These are phyloP conservation scores for Papilio demoleus DNA, from an alignment of 2,888 invertebrate genomes.

Conservation along the genomic window DNA sequence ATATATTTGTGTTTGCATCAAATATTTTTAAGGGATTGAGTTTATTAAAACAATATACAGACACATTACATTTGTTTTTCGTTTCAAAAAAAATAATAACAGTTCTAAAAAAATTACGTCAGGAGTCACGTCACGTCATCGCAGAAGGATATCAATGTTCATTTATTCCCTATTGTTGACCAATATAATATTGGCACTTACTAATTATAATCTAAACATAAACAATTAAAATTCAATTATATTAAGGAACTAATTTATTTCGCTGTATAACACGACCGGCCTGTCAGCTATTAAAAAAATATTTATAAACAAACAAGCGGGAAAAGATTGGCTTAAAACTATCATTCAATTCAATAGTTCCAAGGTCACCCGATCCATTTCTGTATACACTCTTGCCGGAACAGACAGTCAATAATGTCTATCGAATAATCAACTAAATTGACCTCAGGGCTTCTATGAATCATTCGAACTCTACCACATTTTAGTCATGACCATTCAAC, in stretches of 20 bases:
- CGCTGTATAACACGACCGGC: conserved; percentile 7
- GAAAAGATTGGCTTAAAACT: conserved; percentile 36
- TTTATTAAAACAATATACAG: background rate
- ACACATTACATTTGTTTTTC: background rate
- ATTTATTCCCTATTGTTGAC: background rate
- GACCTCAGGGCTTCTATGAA: conserved; percentile 33
- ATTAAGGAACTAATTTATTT: conserved; percentile 22
- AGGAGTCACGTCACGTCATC: background rate
- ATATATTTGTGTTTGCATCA: conserved; percentile 21
- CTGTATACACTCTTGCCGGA: conserved; percentile 39
- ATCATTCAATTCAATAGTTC: conserved; percentile 45
- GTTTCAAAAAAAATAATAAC: background rate
- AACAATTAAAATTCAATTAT: conserved; percentile 13
- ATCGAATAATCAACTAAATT: conserved; percentile 26
- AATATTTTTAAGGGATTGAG: background rate
- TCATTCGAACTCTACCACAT: conserved; percentile 38
- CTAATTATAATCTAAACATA: background rate
- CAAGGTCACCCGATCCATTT: conserved; percentile 47
- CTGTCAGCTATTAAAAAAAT: conserved; percentile 23
- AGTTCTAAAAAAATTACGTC: background rate
- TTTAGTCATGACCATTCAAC: conserved; percentile 13
- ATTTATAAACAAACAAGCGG: conserved; percentile 33
- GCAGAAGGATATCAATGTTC: background rate
- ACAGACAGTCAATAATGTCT: conserved; percentile 30
- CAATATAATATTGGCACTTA: background rate